Evolutionary conservation across 2,888 invertebrate species (phyloP).

Genomic region (Macaria notata): DNA sequence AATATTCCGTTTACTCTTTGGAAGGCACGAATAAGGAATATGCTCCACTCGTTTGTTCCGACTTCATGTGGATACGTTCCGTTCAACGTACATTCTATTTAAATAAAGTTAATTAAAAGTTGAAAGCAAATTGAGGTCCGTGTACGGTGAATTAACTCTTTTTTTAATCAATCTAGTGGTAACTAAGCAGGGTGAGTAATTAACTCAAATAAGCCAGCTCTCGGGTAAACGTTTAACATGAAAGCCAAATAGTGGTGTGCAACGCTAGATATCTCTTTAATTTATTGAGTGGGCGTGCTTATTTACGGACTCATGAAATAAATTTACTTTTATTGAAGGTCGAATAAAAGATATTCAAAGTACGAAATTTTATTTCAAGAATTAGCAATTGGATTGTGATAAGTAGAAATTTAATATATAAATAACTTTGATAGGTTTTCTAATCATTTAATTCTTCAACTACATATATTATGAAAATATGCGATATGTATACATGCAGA

Average conservation of each 20-base stretch:
- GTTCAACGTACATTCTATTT: conserved; percentile 33
- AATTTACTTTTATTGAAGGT: no score
- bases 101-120: conserved; percentile 52
- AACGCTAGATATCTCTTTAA: neutral
- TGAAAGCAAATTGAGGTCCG: conserved; percentile 49
- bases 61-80: conserved; percentile 19
- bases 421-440: no score
- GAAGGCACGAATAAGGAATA: conserved; percentile 25
- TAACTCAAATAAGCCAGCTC: conserved; percentile 12
- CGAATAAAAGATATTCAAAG: no score
- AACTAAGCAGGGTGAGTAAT: conserved; percentile 12
- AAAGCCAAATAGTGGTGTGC: conserved; percentile 1
- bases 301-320: neutral
- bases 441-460: no score
- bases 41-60: conserved; percentile 29
- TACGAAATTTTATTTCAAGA: no score
- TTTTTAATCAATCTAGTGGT: conserved; percentile 33
- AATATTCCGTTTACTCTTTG: conserved; percentile 36
- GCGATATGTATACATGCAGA: no score
- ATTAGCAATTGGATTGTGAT: no score
- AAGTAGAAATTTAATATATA: no score
- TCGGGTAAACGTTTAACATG: conserved; percentile 5
- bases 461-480: no score
- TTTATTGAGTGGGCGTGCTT: neutral
- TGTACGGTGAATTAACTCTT: conserved; percentile 40